Evolutionary conservation across 2,888 invertebrate genomes (phyloP), one percentile per base, ranked within the genome.

Genomic region (Rutpela maculata): DNA sequence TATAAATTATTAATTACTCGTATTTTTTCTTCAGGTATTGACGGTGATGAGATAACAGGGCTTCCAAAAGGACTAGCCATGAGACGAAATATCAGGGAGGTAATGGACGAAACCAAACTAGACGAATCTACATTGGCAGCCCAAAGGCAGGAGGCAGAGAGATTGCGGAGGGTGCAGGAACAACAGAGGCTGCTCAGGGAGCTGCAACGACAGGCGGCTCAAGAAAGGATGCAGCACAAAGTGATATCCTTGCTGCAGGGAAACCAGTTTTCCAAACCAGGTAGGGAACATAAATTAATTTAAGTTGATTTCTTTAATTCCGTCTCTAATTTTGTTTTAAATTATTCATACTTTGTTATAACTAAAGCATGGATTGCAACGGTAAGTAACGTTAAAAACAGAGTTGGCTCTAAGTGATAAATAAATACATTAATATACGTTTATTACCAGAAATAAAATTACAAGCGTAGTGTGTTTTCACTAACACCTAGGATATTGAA

Each of bases 51-150:
- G 62, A 81, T 82, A 59, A 79, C 85, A 17, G 82, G 82, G 0
- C 82, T 85, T 69, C 82, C 85, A n/a, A 87, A 86, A 79, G 87
- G 86, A n/a, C 83, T 83, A 17, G 95, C 95, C 89, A 92, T 97
- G 87, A 92, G 97, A 57, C 93, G 96, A 79, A 97, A 97, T 87
- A 97, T 97, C 84, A 93, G 98, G 75, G 97, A 98, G 90, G 98
- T 98, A 10, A 95, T 98, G 94, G 96, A 96, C 87, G 98, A 98
- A 86, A 96, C 96, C 79, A 96, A 98, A 87, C 90, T 99, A 80
- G 98, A 98, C 88, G 96, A 96, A 79, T 96, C 97, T 15, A 99
- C 98, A 1, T 90, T 98, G 72, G 95, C 95, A 26, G 99, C 99
- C 0, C 98, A 98, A 89, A 91, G 97, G 43, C 97, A 97, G 88